Evolutionary conservation across 2,888 invertebrate species (phyloP), one percentile per base, ranked within the genome.

Genomic region (Athripsodes cinereus): DNA sequence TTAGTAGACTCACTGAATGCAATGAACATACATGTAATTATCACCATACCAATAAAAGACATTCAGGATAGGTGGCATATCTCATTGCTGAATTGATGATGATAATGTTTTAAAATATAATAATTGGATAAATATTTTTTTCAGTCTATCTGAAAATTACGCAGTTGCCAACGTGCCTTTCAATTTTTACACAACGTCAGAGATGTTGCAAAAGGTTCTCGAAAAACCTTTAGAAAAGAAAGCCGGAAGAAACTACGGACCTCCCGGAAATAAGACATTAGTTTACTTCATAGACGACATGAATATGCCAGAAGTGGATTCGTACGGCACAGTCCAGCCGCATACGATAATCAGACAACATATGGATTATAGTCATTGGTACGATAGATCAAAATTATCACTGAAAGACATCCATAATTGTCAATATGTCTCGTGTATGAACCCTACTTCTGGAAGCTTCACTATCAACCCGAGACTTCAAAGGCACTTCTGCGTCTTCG

Each of bases 371-470:
- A 88, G 87, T 52, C 96, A 97, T 72, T 97, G 97, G 96, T 90
- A 92, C 70, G 93, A 97, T 69, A 81, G 97, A 35, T 87, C 88
- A 46, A 92, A 92, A 69, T 76, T 97, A 20, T 81, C 89, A 0
- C 73, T 96, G 11, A 97, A 97, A 74, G 96, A 97, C 63, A 94
- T 97, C 61, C 94, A 95, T 71, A 96, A 96, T 69, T 96, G 96
- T 59, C 97, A 97, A 71, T 97, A 97, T 69, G 90, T 97, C 13
- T 90, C 95, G 31, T 96, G 96, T 71, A 97, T 97, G 96, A 97
- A 97, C 76, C 97, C 97, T 0, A 96, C 96, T 0, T 95, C 96
- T 22, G 97, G 97, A 51, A 95, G 94, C 69, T 97, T 97, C 68
- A 96, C 96, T 2, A 95, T 97, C 64, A 96, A 96, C 77, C 93